Conservation (phyloP, 2,113 vertebrate species). For the Oncorhynchus mykiss region DNA sequence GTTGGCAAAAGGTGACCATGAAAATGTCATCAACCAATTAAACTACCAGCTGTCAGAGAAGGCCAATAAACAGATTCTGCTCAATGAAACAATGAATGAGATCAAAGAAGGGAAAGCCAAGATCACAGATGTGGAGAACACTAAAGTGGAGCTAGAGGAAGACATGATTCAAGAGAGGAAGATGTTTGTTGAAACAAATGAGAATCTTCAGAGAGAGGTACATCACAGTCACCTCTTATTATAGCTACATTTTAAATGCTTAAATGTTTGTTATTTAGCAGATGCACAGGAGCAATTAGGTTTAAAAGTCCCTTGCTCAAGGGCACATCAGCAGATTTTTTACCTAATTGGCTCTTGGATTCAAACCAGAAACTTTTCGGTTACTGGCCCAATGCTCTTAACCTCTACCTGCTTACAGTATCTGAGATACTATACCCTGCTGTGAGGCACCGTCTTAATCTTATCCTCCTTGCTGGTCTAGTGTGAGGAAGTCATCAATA, state of each 20-base stretch:
- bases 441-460: neutral
- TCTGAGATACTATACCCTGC: neutral
- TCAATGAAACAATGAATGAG: slow-evolving; percentile 55
- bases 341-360: no score
- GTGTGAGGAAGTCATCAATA: neutral
- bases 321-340: no score
- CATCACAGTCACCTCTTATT: neutral
- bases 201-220: slow-evolving; percentile 44
- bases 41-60: slow-evolving; percentile 63
- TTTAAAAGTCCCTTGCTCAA: no score
- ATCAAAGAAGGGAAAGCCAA: slow-evolving; percentile 42
- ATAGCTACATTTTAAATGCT: no score
- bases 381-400: no score
- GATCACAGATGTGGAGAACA: slow-evolving; percentile 4
- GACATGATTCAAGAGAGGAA: slow-evolving; percentile 41
- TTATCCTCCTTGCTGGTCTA: neutral
- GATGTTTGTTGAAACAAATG: slow-evolving; percentile 47
- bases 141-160: slow-evolving; percentile 34
- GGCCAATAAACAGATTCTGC: slow-evolving; percentile 38
- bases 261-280: no score
- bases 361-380: no score
- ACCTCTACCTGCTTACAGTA: no score
- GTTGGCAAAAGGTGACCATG: slow-evolving; percentile 26
- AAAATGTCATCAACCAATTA: slow-evolving; percentile 47
- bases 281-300: no score